These are phyloP conservation scores for Desoria tigrina DNA, from an alignment of 2,888 invertebrate genomes.

Conservation along the genomic window DNA sequence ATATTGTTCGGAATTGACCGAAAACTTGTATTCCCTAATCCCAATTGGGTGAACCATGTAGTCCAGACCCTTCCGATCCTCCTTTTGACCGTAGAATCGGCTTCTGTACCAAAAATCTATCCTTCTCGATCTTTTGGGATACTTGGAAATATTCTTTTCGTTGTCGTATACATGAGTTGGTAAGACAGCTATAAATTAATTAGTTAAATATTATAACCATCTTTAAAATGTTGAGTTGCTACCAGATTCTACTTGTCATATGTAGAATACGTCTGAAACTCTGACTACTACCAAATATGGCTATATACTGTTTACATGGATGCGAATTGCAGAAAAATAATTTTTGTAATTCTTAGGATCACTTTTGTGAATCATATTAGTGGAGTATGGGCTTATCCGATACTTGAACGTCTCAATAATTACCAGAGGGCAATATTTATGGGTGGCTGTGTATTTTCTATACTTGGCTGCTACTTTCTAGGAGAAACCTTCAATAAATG, in stretches of 20 bases:
- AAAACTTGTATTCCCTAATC: conserved; percentile 87
- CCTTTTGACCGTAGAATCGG: conserved; percentile 74
- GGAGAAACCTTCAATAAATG: conserved; percentile 73
- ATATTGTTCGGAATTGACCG: conserved; percentile 82
- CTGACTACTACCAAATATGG: too few relatives aligned
- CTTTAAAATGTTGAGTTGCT: too few relatives aligned
- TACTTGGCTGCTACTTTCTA: conserved; percentile 68
- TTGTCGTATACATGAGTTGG: conserved; percentile 76
- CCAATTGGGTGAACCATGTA: conserved; percentile 87
- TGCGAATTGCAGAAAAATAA: too few relatives aligned
- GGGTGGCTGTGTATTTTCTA: conserved; percentile 57
- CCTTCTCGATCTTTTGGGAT: conserved; percentile 70
- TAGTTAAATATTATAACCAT: too few relatives aligned
- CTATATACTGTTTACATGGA: too few relatives aligned
- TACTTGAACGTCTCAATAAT: conserved; percentile 75
- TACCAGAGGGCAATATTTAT: conserved; percentile 76
- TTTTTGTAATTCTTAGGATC: too few relatives aligned
- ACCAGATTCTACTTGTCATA: too few relatives aligned
- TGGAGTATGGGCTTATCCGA: conserved; percentile 89
- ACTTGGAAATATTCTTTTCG: conserved; percentile 65
- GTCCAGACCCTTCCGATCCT: conserved; percentile 86
- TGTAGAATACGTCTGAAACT: too few relatives aligned
- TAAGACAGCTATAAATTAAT: too few relatives aligned
- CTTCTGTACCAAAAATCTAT: conserved; percentile 74
- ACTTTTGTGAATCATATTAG: conserved; percentile 72